Evolutionary conservation across 1,140 invertebrate species (phyloP).

Genomic region (Archegozetes longisetosus): DNA sequence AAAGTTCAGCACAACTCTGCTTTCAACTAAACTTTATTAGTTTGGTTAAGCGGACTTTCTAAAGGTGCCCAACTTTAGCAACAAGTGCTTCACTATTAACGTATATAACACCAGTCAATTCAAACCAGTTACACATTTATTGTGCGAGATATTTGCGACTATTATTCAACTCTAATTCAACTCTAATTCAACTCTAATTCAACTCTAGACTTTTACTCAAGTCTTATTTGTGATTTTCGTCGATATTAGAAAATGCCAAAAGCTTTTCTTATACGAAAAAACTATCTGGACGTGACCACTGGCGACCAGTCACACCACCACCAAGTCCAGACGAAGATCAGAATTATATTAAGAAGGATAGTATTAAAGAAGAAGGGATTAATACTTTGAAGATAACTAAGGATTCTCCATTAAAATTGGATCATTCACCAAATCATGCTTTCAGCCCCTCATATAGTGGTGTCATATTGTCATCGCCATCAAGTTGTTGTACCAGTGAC

Average conservation of each 20-base stretch:
- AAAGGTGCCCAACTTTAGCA: background rate
- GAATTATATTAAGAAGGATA: background rate
- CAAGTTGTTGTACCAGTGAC: conserved; percentile 6
- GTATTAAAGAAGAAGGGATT: background rate
- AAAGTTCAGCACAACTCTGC: background rate
- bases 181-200: too few species aligned
- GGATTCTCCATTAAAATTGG: background rate
- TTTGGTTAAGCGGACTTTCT: too few species aligned
- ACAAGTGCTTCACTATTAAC: background rate
- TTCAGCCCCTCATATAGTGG: background rate
- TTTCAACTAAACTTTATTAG: too few species aligned
- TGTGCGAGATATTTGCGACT: too few species aligned
- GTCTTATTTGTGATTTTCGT: background rate
- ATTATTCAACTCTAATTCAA: too few species aligned
- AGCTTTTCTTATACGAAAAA: conserved; percentile 18
- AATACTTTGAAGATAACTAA: background rate
- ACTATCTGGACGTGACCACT: background rate
- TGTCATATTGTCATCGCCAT: conserved; percentile 7
- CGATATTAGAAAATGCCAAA: conserved; percentile 14
- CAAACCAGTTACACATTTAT: too few species aligned
- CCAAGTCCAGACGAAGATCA: conserved; percentile 19
- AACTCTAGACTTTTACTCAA: too few species aligned
- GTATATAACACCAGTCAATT: too few species aligned
- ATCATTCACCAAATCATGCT: background rate
- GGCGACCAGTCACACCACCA: conserved; percentile 18